Evolutionary conservation across 2,113 vertebrate species (phyloP), one percentile per base, ranked within the genome.

Genomic region (Tupaia tana): DNA sequence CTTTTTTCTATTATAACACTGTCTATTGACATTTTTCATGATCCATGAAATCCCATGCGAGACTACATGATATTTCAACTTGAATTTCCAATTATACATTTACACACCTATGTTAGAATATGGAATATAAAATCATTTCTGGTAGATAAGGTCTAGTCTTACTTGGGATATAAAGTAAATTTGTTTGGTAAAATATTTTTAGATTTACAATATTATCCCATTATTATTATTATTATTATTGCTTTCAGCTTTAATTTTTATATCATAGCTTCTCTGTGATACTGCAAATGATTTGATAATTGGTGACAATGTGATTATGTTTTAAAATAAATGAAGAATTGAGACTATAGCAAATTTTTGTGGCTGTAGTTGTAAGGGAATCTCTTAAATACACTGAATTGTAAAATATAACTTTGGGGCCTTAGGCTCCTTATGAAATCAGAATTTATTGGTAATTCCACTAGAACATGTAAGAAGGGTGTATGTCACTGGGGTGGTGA

Each of bases 401-500:
- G 94, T 92, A 79, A 95, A 95, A 69, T 61, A 14, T 75, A 78
- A 83, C 22, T 89, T 75, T 71, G 93, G 69, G 58, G 67, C 16
- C 83, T 66, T 64, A 18, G 29, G 84, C n/a, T 89, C 82, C 25
- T 89, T 86, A 77, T 59, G 58, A 77, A 86, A 86, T 89, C 63
- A 89, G 83, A 90, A 95, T 75, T 95, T 90, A 86, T 89, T 86
- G 29, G 64, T 80, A 95, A 91, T 86, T 95, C 61, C 43, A 86
- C 43, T 90, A 91, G 70, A 92, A 79, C 80, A 54, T 92, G 29
- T 94, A 61, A 88, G 59, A 83, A n/a, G 27, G 3, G 70, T 90
- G 0, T 29, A 71, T 82, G 52, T 90, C 75, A 91, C 20, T 80
- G 22, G n/a, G 22, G 6, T 91, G 66, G 4, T 59, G 25, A 95